phyloP scores from a whole-genome alignment of 2,888 invertebrate genomes.

The Lamellibrachia columna region DNA sequence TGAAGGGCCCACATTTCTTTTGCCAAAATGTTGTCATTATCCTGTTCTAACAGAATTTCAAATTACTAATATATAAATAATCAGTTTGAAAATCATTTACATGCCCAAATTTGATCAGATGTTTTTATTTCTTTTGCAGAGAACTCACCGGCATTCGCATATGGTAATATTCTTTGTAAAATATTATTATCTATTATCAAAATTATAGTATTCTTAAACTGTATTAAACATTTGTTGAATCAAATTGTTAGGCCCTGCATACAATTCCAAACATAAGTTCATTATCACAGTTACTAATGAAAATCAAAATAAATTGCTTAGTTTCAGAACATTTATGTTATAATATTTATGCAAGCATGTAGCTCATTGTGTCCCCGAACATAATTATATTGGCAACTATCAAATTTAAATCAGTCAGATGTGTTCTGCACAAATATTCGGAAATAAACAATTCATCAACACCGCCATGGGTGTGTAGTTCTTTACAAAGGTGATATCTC shows the following conservation, averaged over 20 bases:
- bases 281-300: not conserved
- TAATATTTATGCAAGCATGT: not conserved
- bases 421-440: too few relatives aligned
- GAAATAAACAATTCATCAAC: too few relatives aligned
- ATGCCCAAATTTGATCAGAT: not conserved
- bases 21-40: not conserved
- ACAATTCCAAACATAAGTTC: not conserved
- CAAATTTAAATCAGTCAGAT: not conserved
- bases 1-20: not conserved
- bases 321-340: not conserved
- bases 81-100: not conserved
- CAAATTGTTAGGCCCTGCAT: not conserved
- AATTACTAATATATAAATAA: not conserved
- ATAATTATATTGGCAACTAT: not conserved
- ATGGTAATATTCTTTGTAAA: not conserved
- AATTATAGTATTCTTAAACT: not conserved
- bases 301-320: not conserved
- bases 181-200: not conserved
- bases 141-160: not conserved
- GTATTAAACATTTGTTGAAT: not conserved
- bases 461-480: too few relatives aligned
- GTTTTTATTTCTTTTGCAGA: not conserved
- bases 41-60: not conserved
- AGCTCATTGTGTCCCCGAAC: not conserved
- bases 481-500: not conserved